A percentile compares a stretch with the other conserved stretches of the same genome.
phyloP scores from a whole-genome alignment of 2,888 invertebrate genomes.

The Tachina lurida region DNA sequence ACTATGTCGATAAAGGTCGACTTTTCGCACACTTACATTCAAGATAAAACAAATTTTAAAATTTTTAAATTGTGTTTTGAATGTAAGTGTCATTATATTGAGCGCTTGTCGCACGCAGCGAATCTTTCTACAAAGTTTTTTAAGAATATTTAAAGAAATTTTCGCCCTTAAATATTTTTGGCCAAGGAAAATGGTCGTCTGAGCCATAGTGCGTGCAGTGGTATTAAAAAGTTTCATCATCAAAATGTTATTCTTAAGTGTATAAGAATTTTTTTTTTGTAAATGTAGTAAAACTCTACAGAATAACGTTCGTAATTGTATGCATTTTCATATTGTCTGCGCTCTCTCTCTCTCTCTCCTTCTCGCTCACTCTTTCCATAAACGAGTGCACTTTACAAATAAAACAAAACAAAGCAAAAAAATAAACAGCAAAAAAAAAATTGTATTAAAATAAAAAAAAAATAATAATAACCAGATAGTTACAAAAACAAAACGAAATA shows the following conservation, averaged over 20 bases:
- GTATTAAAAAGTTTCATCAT: not conserved
- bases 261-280: not conserved
- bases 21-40: too few relatives aligned
- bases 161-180: not conserved
- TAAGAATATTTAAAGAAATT: not conserved
- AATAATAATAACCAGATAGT: conserved; percentile 7
- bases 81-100: too few relatives aligned
- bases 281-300: not conserved
- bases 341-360: not conserved
- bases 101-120: too few relatives aligned
- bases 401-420: conserved; percentile 27
- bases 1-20: too few relatives aligned
- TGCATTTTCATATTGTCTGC: conserved; percentile 5
- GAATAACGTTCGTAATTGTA: not conserved
- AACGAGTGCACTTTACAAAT: conserved; percentile 40
- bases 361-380: not conserved
- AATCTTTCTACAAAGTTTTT: too few relatives aligned
- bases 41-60: too few relatives aligned
- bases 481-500: conserved; percentile 27
- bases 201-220: too few relatives aligned
- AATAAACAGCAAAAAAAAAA: too few relatives aligned
- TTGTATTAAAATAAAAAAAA: too few relatives aligned
- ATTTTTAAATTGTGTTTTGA: too few relatives aligned
- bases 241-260: conserved; percentile 2
- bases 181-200: too few relatives aligned